Evolutionary conservation across 2,888 invertebrate genomes (phyloP).

Genomic region (Sicus ferrugineus): DNA sequence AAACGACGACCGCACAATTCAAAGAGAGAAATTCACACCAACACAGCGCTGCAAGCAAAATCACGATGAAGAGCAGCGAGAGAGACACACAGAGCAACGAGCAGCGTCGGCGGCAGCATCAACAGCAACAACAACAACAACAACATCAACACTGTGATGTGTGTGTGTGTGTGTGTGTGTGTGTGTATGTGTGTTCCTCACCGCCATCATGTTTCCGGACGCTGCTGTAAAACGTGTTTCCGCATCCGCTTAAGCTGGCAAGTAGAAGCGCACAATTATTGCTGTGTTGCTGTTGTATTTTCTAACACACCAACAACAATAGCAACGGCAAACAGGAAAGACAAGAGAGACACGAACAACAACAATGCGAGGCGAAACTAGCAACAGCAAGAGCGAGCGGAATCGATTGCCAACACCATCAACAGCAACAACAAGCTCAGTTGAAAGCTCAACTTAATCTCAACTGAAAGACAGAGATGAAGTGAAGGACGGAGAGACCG

Average conservation of each 20-base stretch:
- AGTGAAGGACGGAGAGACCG: too few species aligned
- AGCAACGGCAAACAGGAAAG: not conserved
- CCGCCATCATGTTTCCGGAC: not conserved
- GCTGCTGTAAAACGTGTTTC: not conserved
- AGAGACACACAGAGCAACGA: not conserved
- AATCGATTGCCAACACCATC: not conserved
- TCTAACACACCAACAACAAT: conserved; percentile 8
- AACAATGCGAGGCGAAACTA: not conserved
- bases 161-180: too few species aligned
- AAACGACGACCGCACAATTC: not conserved
- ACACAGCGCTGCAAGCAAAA: not conserved
- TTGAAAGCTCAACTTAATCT: not conserved
- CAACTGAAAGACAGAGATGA: not conserved
- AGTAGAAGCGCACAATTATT: not conserved
- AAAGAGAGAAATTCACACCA: not conserved
- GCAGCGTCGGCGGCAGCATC: not conserved
- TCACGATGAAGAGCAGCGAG: not conserved
- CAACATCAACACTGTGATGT: too few species aligned
- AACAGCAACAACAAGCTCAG: not conserved
- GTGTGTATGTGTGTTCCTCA: too few species aligned
- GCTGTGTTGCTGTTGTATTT: too few species aligned
- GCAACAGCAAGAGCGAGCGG: not conserved
- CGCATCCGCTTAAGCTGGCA: not conserved
- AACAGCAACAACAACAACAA: not conserved
- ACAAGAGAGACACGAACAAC: not conserved